Base-by-base conservation (phyloP, 2,888 invertebrate genomes). In the Leucoma salicis region DNA sequence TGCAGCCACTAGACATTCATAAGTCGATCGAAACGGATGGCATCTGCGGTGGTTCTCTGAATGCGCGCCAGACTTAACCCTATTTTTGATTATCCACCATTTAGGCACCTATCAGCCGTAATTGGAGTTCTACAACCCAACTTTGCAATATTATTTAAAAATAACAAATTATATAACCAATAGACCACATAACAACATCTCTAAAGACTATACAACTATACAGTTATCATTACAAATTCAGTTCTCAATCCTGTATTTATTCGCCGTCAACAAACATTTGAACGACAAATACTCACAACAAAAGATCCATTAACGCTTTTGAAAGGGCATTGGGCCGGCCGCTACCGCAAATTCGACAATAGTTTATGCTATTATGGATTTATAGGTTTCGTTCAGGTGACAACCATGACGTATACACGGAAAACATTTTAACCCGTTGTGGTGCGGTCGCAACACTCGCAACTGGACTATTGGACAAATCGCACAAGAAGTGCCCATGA, bases 381-480 rank as follows among this genome's bases (percentile, higher is more conserved):
- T n/a, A 49, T 46, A 56, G 42, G 49, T 55, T 49, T 54, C 51
- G 52, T 49, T 52, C 71, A 76, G 70, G 74, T 77, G 78, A 70
- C 75, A 62, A 63, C 59, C 60, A 50, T 66, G 68, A 69, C 70
- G 65, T 54, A 57, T 60, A 86, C 86, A 86, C 57, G 82, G 72
- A 80, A 86, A 86, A 70, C 79, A 74, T 86, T 86, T 86, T 83
- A 86, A 79, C 81, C 75, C 76, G 58, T 54, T 60, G 62, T 57
- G 51, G 50, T 74, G 78, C 64, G 83, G 80, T 74, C 74, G 36
- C 53, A 54, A 45, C 62, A 64, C n/a, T n/a, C n/a, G n/a, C n/a
- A 65, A 55, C 62, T 43, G 31, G 24, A 39, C 43, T 52, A 47
- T 35, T 35, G 27, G 49, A 40, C 59, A 48, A 62, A 59, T 62